Evolutionary conservation across 1,140 invertebrate species (phyloP), one percentile per base, ranked within the genome.

Genomic region (Apis laboriosa): DNA sequence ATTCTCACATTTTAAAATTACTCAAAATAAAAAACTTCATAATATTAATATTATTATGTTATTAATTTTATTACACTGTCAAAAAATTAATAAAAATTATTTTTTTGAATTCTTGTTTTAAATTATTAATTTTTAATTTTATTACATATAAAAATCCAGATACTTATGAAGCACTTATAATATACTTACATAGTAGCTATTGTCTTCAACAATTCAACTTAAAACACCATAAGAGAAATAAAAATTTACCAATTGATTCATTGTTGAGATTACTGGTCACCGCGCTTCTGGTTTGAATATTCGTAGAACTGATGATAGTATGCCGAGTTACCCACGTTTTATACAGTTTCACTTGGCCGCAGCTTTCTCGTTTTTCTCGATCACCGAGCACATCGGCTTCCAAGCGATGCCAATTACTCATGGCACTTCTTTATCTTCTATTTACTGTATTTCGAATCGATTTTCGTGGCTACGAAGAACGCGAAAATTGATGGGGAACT

Each of bases 261-360:
- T 91, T 63, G 68, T 84, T 34, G 21, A 24, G 58, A 76, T 56
- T 24, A 55, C n/a, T 63, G 17, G 64, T 63, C 76, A 73, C 77
- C 19, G 19, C 72, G 75, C 60, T 53, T 58, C 56, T 64, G 71
- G 68, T 86, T 85, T 67, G 58, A 64, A 84, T 78, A 73, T 70
- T 75, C 49, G 63, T 24, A 56, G 71, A 68, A 84, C 83, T 84
- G 80, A 80, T 55, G 86, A 89, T 61, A 85, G 70, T 49, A 61
- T 1, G 24, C 43, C 56, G 49, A 2, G 34, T 66, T 53, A 34
- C 19, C 68, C 53, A 21, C 43, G 83, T 92, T 92, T 92, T 92
- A 92, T 92, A 92, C 85, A 74, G 85, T 88, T 89, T 90, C 85
- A 79, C 83, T 89, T 79, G 73, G 84, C 85, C 89, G 75, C 88